Base-by-base conservation (phyloP, 1,140 invertebrate genomes). In the Batillaria attramentaria region DNA sequence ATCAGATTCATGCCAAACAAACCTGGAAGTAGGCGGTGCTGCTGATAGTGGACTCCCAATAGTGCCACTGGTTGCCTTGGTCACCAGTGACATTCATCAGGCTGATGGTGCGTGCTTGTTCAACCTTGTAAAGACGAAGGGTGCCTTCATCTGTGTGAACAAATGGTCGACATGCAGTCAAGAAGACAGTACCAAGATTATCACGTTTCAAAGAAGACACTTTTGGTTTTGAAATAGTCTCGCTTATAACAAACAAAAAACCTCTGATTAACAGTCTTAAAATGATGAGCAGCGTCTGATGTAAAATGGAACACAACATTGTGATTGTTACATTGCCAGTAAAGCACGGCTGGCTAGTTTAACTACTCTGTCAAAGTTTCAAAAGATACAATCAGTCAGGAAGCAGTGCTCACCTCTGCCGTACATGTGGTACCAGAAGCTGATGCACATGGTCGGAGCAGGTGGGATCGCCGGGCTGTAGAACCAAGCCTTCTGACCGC, bases 391-490 rank as follows among this genome's bases (percentile, higher is more conserved):
- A 54, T 20, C 18, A 54, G n/a, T 18, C 1, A 1, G n/a, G 50
- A 54, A 54, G 6, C 72, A 20, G 33, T n/a, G 78, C 86, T 77
- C 70, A 88, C 88, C 81, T 81, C 70, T 65, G 35, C 89, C 89
- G 83, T 87, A 89, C 89, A 90, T 90, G 81, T 87, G 85, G 79
- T 90, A 90, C 89, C 89, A 90, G 85, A 90, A 90, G 24, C 80
- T 78, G 16, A 89, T 35, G 73, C 89, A 90, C 3, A 86, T 84
- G 4, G 72, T 77, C 6, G 70, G 46, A 18, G 84, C 87, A 10
- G 85, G 75, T 33, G 79, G 66, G 54, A 88, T 85, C 73, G 87
- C 84, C 28, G 88, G 86, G 65, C 87, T 90, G 80, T 89, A 88
- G 13, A 91, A 78, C 88, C 88, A 90, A 2, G 89, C 90, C 72